These are phyloP conservation scores for Phylloscopus trochilus DNA, from an alignment of 2,113 vertebrate species.

Conservation along the genomic window DNA sequence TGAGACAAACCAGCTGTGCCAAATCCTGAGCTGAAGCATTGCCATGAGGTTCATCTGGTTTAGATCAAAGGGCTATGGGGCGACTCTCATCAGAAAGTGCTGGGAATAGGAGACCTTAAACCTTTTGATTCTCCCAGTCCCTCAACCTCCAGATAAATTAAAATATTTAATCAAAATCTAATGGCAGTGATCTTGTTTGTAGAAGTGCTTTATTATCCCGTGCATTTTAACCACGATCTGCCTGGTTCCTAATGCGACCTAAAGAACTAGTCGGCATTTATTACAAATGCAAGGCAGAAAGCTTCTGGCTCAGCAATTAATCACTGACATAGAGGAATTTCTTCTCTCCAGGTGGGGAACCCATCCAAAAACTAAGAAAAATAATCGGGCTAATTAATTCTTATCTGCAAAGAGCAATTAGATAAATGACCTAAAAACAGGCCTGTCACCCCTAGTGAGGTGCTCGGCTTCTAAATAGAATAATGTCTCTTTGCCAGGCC, in stretches of 20 bases:
- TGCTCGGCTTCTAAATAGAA: constrained; percentile 83
- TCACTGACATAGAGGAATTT: constrained; percentile 93
- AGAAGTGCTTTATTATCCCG: constrained; percentile 70
- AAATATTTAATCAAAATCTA: constrained; percentile 79
- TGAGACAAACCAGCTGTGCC: constrained; percentile 47
- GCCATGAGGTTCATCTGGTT: constrained; percentile 38
- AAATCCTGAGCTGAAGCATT: neutral
- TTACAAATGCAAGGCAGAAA: constrained; percentile 84
- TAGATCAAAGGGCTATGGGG: constrained; percentile 7
- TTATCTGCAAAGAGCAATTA: constrained; percentile 99
- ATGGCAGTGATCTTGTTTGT: constrained; percentile 72
- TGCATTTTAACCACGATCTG: constrained; percentile 67
- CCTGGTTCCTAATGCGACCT: constrained; percentile 72
- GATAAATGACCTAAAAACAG: constrained; percentile 89
- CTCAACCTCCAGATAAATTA: constrained; percentile 66
- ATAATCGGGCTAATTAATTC: constrained; percentile 99
- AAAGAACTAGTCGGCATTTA: constrained; percentile 74
- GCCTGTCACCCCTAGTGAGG: constrained; percentile 92
- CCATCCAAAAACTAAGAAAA: constrained; percentile 92
- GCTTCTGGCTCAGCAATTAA: constrained; percentile 92
- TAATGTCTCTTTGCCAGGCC: constrained; percentile 78
- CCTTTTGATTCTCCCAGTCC: constrained; percentile 17
- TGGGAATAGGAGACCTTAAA: constrained; percentile 10
- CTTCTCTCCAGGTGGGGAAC: constrained; percentile 96
- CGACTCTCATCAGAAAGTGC: neutral